Base-by-base conservation (phyloP, 35 echinoderm and acorn worm genomes). In the Heliocidaris tuberculata region DNA sequence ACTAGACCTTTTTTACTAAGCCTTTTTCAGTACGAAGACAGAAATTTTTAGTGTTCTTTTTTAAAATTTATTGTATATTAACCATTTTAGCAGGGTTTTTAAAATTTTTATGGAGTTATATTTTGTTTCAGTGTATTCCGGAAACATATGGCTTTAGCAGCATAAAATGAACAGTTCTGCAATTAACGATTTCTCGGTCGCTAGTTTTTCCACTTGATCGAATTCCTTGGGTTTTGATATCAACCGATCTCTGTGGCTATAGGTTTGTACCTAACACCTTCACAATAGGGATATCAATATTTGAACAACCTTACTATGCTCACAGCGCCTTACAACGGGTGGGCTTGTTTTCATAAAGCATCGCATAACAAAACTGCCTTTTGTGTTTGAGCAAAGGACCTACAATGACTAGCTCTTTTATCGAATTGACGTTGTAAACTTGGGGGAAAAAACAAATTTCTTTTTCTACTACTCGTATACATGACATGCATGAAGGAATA, bases 221-320 rank as follows among this genome's bases (percentile, higher is more conserved):
- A n/a, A 78, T 78, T 78, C 24, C 65, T 78, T 8, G 65, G 27
- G 65, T 78, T 78, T 78, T 78, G 27, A 78, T 78, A 78, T 78
- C 65, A 17, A 78, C 65, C 65, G 17, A 19, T 78, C 65, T 21
- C 27, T 8, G 7, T 78, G 65, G 21, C 4, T 78, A n/a, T n/a
- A 4, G 65, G 21, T n/a, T n/a, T 78, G 27, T 78, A n/a, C 17
- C 65, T 5, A 47, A 89, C 87, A 48, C 87, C 87, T 48, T 27
- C 29, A 89, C 87, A 89, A 89, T 32, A 89, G 31, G 15, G 31
- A 89, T 89, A 89, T 89, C 87, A 89, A 89, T 89, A 89, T 89
- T 89, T 31, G 87, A 89, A 89, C 87, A 89, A 89, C 2, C 27
- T 78, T 70, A 7, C 65, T 21, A 78, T 15, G 87, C 87, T 47